Base-by-base conservation (phyloP, 2,888 invertebrate species). In the Microctonus hyperodae region DNA sequence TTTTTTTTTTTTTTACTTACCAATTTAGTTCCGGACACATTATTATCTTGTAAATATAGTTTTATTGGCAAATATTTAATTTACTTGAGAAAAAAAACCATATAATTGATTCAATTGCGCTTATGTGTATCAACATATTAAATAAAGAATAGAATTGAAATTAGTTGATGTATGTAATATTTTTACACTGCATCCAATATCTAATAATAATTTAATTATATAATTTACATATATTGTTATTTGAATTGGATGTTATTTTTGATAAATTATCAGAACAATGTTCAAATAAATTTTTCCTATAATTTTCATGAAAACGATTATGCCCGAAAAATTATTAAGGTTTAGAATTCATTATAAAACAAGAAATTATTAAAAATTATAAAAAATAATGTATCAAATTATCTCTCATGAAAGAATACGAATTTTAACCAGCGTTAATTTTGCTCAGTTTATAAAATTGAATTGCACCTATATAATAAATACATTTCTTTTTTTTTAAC, bases 61-160 rank as follows among this genome's bases (percentile, higher is more conserved):
- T 68, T 64, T 71, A 73, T 72, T 70, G 70, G 70, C 73, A 59
- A 70, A 25, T 22, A 50, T 57, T 53, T 40, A 50, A 53, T 53
- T 59, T 51, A 65, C 50, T 58, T n/a, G 31, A 53, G 28, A 53
- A 28, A 61, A 67, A 69, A 55, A 65, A 60, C 64, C 65, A 70
- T 64, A 71, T 67, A 58, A 62, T n/a, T n/a, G n/a, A n/a, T n/a
- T n/a, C 58, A 48, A 65, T 67, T 65, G 65, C 64, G 67, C 62
- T 77, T 76, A 76, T 74, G 73, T 81, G 77, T 80, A 80, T 77
- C 79, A 75, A 79, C 78, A 75, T 81, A 76, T 78, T 73, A 72
- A 80, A 82, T 82, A 81, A 81, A 81, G 71, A 73, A 66, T 75
- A 62, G 59, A 70, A 51, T 69, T 58, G 50, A 64, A 69, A 58